Percentiles rank a stretch among this genome's conserved stretches.
Conservation (phyloP, 2,113 vertebrate species). For the Prinia subflava region DNA sequence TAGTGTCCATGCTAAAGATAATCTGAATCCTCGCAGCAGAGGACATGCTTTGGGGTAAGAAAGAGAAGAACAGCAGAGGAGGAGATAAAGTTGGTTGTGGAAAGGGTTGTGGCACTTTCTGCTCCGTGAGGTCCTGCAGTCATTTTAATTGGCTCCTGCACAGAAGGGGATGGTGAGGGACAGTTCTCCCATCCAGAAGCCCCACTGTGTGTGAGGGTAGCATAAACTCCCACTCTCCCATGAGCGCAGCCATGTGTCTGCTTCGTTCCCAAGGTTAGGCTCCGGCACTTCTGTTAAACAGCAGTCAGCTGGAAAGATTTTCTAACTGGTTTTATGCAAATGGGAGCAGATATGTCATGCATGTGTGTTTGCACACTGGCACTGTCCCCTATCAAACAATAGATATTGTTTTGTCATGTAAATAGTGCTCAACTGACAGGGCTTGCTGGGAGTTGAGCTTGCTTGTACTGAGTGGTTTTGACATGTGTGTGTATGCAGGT, state of each 20-base stretch:
- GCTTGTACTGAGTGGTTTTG: background rate
- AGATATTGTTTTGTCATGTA: constrained; percentile 10
- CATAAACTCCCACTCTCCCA: background rate
- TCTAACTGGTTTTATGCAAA: constrained; percentile 27
- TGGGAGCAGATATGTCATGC: background rate
- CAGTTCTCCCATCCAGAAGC: background rate
- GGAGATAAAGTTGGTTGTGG: background rate
- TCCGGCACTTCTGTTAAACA: background rate
- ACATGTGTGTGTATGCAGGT: background rate
- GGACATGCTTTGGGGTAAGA: background rate
- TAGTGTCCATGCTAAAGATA: background rate
- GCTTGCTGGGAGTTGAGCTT: background rate
- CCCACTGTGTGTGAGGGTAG: background rate
- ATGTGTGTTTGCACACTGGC: background rate
- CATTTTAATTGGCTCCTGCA: background rate
- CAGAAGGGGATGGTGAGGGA: background rate
- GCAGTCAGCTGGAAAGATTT: constrained; percentile 31
- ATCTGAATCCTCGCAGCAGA: background rate
- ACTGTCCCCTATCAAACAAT: background rate
- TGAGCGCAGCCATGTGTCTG: background rate
- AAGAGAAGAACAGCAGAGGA: background rate
- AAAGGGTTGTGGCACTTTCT: background rate
- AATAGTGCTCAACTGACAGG: background rate
- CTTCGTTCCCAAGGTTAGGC: constrained; percentile 15
- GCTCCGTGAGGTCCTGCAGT: background rate